Conservation (phyloP, 2,797 vertebrate genomes). For the Xiphophorus birchmanni region DNA sequence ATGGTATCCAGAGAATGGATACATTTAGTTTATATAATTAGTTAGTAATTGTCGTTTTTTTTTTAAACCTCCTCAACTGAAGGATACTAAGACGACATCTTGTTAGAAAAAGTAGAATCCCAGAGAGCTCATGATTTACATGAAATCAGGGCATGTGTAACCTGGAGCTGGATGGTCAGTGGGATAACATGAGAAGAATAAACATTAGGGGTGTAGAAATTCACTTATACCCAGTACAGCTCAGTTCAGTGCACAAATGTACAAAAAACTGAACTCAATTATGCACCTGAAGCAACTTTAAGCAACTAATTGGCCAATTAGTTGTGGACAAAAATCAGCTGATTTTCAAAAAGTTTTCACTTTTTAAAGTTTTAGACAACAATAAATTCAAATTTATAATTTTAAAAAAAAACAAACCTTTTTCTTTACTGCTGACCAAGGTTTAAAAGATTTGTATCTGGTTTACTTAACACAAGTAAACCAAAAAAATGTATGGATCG, state of each 20-base stretch:
- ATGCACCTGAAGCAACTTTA: neutral
- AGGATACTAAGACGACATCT: slow-evolving; percentile 4
- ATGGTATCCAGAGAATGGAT: neutral
- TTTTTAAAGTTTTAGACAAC: neutral
- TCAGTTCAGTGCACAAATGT: neutral
- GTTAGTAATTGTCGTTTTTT: neutral
- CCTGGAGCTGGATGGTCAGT: slow-evolving; percentile 1
- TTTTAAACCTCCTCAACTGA: neutral
- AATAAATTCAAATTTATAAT: neutral
- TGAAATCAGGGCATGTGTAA: slow-evolving; percentile 1
- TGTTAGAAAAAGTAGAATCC: neutral
- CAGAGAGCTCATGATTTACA: slow-evolving; percentile 23
- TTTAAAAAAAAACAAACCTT: neutral
- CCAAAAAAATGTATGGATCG: neutral
- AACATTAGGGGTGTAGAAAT: neutral
- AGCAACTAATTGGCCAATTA: neutral
- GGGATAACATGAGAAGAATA: slow-evolving; percentile 11
- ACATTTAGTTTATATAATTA: neutral
- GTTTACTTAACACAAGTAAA: neutral
- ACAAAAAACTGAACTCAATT: neutral
- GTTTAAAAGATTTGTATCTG: neutral
- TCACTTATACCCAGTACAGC: neutral
- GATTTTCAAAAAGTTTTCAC: neutral
- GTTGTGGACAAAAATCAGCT: neutral
- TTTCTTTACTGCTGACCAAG: neutral